Base-by-base conservation (phyloP, 2,888 invertebrate species). In the Ganaspis brasiliensis region DNA sequence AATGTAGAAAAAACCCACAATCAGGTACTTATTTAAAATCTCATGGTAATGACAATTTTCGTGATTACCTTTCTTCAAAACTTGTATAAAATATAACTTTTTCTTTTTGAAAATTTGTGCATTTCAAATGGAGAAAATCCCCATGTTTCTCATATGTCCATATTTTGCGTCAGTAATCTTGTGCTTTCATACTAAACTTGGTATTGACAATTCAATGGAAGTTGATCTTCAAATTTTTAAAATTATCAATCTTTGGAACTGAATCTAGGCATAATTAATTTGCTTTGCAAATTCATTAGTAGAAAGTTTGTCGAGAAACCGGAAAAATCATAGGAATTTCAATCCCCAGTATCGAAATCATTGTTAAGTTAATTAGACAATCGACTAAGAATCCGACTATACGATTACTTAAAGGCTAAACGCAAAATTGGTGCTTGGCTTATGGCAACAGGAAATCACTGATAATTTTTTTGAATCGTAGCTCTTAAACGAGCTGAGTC, bases 391-490 rank as follows among this genome's bases (percentile, higher is more conserved):
- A n/a, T 24, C 31, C 24, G 40, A 40, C 2, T 40, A 21, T 6
- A 31, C 31, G 31, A 31, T 63, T 24, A 19, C 21, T 24, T 9
- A 24, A 9, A 16, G 14, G 12, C 21, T 40, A 40, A 45, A 67
- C 8, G 24, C 21, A 5, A 26, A 63, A 67, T 37, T 67, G 45
- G 24, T 63, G 63, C 40, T 63, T 16, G 37, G 21, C 21, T 40
- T 40, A 40, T 63, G 40, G 40, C 63, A 24, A 35, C 14, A 37
- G 61, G 37, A 19, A 24, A 26, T 67, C 12, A 24, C n/a, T 12
- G 67, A 45, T 67, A n/a, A 67, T 67, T 24, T 24, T n/a, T 67
- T 45, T 24, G 14, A n/a, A 67, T 67, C 45, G 45, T 45, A 67
- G 59, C 59, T 59, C 59, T 59, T 59, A 10, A 59, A 59, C 35